Conservation (phyloP, 2,888 invertebrate species). For the Myopa testacea region DNA sequence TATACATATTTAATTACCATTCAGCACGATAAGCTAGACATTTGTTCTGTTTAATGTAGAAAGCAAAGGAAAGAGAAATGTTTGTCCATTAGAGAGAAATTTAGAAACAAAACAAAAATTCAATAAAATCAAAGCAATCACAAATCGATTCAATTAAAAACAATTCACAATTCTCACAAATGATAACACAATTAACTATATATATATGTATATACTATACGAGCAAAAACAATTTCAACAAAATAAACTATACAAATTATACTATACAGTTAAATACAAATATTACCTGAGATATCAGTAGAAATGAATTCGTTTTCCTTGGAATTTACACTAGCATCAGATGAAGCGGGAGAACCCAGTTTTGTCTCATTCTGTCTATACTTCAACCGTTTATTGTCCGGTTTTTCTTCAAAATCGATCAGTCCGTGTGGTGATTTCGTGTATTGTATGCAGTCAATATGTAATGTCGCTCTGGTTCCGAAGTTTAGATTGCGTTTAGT, state of each 20-base stretch:
- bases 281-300: conserved; percentile 46
- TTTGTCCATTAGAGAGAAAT: not conserved
- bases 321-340: conserved; percentile 64
- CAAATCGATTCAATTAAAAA: not conserved
- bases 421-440: conserved; percentile 13
- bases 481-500: conserved; percentile 6
- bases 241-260: not conserved
- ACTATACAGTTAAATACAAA: not conserved
- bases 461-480: conserved; percentile 40
- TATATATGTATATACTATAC: not conserved
- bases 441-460: conserved; percentile 31
- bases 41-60: not conserved
- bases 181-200: not conserved
- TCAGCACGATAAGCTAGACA: conserved; percentile 1
- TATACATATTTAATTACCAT: conserved; percentile 24
- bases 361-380: conserved; percentile 44
- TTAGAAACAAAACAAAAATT: not conserved
- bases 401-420: conserved; percentile 28
- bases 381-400: conserved; percentile 17
- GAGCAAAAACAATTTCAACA: not conserved
- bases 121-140: not conserved
- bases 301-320: conserved; percentile 63
- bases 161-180: not conserved
- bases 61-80: not conserved
- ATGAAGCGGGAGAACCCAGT: conserved; percentile 61